Evolutionary conservation across 2,113 vertebrate genomes (phyloP).

Genomic region (Corythornis madagascariensis): DNA sequence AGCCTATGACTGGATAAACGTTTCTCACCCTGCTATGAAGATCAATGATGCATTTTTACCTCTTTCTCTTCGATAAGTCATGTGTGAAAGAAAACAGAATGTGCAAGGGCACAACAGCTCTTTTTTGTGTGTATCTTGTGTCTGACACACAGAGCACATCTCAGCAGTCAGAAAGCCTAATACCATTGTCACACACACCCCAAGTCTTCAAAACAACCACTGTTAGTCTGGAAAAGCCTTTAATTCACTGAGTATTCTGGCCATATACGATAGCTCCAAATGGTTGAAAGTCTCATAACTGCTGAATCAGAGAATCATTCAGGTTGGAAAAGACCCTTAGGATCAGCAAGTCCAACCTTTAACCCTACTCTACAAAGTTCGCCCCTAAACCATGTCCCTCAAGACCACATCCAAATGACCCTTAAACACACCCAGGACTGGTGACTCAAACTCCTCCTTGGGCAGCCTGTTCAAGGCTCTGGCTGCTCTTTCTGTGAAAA

Average conservation of each 20-base stretch:
- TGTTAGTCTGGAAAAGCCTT: not conserved
- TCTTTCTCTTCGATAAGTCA: not conserved
- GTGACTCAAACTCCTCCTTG: too few species aligned
- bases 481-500: too few species aligned
- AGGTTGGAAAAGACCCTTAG: too few species aligned
- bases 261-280: not conserved
- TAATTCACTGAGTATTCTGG: not conserved
- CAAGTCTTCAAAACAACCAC: not conserved
- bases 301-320: not conserved
- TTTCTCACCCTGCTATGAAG: not conserved
- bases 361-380: too few species aligned
- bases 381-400: too few species aligned
- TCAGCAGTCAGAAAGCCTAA: not conserved
- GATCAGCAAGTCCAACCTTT: too few species aligned
- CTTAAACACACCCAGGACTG: too few species aligned
- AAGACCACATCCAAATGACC: too few species aligned
- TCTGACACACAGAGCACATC: not conserved
- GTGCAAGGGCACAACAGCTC: not conserved
- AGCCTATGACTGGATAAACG: not conserved
- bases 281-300: not conserved
- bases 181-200: not conserved
- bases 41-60: not conserved
- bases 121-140: accelerated
- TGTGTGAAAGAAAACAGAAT: not conserved
- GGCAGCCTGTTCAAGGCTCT: too few species aligned